These are phyloP conservation scores for Copidosoma aretas DNA, from an alignment of 2,888 invertebrate species.

Conservation along the genomic window DNA sequence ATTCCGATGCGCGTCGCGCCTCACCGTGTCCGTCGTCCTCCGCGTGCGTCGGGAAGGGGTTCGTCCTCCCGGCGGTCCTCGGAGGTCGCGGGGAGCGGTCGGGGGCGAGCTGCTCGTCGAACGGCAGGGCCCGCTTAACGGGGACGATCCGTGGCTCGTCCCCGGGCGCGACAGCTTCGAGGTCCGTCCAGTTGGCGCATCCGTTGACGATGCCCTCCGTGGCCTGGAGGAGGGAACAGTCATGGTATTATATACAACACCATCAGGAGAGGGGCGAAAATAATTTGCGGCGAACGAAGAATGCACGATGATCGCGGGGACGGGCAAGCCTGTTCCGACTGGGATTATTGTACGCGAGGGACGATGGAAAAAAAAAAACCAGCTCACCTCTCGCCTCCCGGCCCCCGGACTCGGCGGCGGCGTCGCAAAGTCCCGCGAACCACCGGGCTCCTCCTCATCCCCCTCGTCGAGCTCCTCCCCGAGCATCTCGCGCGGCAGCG, in stretches of 20 bases:
- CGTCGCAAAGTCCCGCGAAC: slow-evolving; percentile 44
- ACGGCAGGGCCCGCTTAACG: neutral
- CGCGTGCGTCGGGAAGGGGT: slow-evolving; percentile 36
- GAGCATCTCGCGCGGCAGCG: slow-evolving; percentile 57
- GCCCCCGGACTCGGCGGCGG: slow-evolving; percentile 56
- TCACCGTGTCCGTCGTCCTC: neutral
- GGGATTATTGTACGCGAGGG: too few species aligned
- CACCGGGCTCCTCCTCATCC: slow-evolving; percentile 30
- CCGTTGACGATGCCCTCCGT: slow-evolving; percentile 47
- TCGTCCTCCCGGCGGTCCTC: slow-evolving; percentile 17
- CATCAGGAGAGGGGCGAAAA: too few species aligned
- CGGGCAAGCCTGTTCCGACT: too few species aligned
- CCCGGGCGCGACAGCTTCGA: slow-evolving; percentile 45
- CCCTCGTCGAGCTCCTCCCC: slow-evolving; percentile 46
- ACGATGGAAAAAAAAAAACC: neutral
- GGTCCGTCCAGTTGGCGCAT: slow-evolving; percentile 52
- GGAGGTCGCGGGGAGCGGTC: too few species aligned
- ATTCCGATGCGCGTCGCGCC: too few species aligned
- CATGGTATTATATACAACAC: too few species aligned
- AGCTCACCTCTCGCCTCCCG: slow-evolving; percentile 42
- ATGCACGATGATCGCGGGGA: too few species aligned
- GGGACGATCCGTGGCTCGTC: slow-evolving; percentile 22
- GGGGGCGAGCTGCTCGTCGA: too few species aligned
- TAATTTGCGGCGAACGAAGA: too few species aligned
- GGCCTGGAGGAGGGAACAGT: too few species aligned